Evolutionary conservation across 2,888 invertebrate species (phyloP).

Genomic region (Chrysolina americana): DNA sequence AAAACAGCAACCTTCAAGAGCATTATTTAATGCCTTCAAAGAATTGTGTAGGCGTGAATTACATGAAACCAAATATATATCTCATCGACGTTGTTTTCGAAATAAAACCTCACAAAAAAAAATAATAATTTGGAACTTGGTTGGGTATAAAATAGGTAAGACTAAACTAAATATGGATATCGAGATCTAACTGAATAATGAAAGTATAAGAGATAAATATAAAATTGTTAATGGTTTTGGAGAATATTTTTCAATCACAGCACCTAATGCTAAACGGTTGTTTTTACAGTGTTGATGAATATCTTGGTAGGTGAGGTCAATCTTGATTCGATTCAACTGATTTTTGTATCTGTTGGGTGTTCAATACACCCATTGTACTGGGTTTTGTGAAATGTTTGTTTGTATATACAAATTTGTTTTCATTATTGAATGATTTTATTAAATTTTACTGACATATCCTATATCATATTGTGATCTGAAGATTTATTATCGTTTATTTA

Average conservation of each 20-base stretch:
- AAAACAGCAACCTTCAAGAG: neutral
- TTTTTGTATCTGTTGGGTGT: too few species aligned
- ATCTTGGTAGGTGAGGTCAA: too few species aligned
- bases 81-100: neutral
- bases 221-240: neutral
- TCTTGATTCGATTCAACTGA: too few species aligned
- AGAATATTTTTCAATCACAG: neutral
- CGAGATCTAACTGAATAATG: neutral
- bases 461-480: too few species aligned
- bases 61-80: neutral
- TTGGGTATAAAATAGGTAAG: neutral
- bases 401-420: too few species aligned
- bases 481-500: too few species aligned
- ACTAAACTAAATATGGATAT: neutral
- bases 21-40: neutral
- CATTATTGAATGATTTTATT: too few species aligned
- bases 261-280: neutral
- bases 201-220: neutral
- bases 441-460: too few species aligned
- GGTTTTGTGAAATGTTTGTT: too few species aligned
- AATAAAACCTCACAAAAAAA: neutral
- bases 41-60: neutral
- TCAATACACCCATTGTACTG: too few species aligned
- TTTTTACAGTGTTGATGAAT: too few species aligned
- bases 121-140: neutral